Evolutionary conservation across 2,113 vertebrate genomes (phyloP).

Genomic region (Tringa solitaria): DNA sequence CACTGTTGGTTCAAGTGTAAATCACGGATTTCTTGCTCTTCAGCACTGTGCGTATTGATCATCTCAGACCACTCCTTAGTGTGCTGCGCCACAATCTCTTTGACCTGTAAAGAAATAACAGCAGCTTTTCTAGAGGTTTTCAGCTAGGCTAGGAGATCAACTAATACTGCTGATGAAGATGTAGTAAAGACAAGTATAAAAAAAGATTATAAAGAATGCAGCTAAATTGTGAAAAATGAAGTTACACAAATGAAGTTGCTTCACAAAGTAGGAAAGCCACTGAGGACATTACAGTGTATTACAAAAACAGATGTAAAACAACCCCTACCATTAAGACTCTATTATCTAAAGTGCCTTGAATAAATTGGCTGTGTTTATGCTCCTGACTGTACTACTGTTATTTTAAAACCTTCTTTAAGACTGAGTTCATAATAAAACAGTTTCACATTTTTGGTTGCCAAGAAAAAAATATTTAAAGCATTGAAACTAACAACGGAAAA

Average conservation of each 20-base stretch:
- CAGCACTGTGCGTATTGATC: slow-evolving; percentile 86
- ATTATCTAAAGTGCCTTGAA: not conserved
- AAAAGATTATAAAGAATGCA: not conserved
- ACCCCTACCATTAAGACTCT: not conserved
- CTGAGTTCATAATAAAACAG: not conserved
- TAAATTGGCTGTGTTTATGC: not conserved
- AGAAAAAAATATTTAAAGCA: not conserved
- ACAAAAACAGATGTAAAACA: not conserved
- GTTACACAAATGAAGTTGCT: not conserved
- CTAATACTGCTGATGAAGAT: not conserved
- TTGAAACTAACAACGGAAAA: not conserved
- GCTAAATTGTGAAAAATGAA: not conserved
- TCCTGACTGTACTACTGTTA: not conserved
- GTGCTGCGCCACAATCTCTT: slow-evolving; percentile 94
- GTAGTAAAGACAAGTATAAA: not conserved
- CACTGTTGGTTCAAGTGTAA: slow-evolving; percentile 92
- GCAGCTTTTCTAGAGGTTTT: not conserved
- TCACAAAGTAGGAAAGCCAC: not conserved
- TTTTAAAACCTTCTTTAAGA: not conserved
- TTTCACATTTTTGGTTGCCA: not conserved
- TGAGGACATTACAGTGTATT: not conserved
- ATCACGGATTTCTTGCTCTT: slow-evolving; percentile 93
- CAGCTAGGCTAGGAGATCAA: not conserved
- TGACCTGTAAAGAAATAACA: slow-evolving; percentile 77
- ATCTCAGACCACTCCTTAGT: slow-evolving; percentile 98